A percentile compares a stretch with the other conserved stretches of the same genome.
Conservation (phyloP, 1,140 invertebrate genomes). For the Adelges cooleyi region DNA sequence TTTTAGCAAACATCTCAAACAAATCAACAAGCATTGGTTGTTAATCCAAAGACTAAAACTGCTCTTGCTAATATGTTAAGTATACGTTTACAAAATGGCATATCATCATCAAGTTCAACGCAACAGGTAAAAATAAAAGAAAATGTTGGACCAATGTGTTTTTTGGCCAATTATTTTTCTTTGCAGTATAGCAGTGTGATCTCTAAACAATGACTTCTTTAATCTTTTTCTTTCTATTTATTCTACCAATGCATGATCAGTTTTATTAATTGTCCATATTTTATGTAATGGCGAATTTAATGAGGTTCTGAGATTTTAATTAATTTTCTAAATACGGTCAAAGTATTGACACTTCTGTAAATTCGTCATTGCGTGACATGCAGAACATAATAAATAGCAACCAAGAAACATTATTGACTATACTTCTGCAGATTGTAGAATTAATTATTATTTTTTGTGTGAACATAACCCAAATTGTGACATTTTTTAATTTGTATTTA, state of each 20-base stretch:
- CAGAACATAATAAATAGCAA: no score
- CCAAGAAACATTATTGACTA: no score
- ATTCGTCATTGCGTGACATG: no score
- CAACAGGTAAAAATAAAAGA: constrained; percentile 18
- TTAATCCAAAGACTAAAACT: constrained; percentile 88
- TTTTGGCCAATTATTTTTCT: constrained; percentile 16
- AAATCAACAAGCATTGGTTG: constrained; percentile 38
- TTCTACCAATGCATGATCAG: constrained; percentile 7
- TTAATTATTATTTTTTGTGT: no score
- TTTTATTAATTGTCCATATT: background rate
- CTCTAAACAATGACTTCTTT: no score
- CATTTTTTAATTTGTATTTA: no score
- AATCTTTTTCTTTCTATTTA: background rate
- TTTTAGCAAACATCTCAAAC: constrained; percentile 25
- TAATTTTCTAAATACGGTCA: no score
- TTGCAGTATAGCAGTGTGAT: background rate
- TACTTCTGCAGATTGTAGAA: no score
- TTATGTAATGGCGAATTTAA: background rate
- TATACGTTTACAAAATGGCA: constrained; percentile 61
- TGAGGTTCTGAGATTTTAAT: no score
- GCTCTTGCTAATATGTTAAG: constrained; percentile 89
- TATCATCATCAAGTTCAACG: constrained; percentile 20
- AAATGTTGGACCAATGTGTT: background rate
- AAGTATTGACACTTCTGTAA: no score
- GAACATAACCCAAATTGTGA: no score